Percentiles rank a stretch among this genome's conserved stretches.
These are phyloP conservation scores for Engraulis encrasicolus DNA, from an alignment of 2,113 vertebrate species.

Conservation along the genomic window DNA sequence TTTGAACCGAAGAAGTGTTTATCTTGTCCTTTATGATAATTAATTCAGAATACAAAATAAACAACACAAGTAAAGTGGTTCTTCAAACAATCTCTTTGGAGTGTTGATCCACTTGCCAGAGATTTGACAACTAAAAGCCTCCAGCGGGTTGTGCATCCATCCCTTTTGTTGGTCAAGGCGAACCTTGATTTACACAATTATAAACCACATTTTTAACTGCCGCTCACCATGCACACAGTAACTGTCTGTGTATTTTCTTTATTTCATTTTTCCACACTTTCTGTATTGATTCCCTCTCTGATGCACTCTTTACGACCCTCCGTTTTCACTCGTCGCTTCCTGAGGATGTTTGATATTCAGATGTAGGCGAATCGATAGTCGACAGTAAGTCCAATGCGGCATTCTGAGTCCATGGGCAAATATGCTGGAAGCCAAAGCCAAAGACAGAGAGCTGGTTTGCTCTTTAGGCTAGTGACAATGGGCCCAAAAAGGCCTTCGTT, in stretches of 20 bases:
- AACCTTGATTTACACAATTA: no score
- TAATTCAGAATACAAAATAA: background rate
- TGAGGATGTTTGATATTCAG: background rate
- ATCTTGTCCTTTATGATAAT: background rate
- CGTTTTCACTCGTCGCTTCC: background rate
- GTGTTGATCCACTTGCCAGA: background rate
- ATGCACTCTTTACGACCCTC: background rate
- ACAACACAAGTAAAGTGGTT: background rate
- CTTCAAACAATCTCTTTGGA: background rate
- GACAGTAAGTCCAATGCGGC: background rate
- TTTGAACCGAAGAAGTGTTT: background rate
- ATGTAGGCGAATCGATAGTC: background rate
- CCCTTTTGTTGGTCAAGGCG: background rate
- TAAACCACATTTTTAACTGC: no score
- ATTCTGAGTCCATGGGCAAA: background rate
- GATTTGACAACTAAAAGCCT: background rate
- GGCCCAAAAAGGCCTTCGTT: no score
- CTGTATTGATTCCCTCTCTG: conserved; percentile 7
- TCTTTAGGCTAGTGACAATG: no score
- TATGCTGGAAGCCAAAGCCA: background rate
- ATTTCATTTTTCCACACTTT: no score
- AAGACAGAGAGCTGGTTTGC: background rate
- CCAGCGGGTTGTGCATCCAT: background rate
- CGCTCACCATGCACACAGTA: background rate
- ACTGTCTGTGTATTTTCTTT: no score